Evolutionary conservation across 1,140 invertebrate genomes (phyloP), one percentile per base, ranked within the genome.

Genomic region (Penaeus chinensis): DNA sequence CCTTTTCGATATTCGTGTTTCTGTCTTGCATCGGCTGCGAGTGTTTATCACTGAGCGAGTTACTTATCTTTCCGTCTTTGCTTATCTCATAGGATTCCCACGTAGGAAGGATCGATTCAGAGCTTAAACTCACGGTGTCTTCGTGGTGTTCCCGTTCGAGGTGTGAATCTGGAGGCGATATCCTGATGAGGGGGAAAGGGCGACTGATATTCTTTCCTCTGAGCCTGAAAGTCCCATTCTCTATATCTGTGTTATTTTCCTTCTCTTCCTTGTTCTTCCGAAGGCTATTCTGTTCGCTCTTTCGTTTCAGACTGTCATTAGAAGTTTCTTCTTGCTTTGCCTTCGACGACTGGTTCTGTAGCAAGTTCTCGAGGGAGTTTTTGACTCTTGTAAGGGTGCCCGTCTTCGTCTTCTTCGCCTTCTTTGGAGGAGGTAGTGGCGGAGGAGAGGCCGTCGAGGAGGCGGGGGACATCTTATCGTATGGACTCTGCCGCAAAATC

Each of bases 361-460:
- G 71, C 24, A 85, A 78, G 61, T 76, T 85, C 42, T 85, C 84
- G 32, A 85, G 27, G 42, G 84, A 85, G 60, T 54, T 65, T 42
- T 69, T 85, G 32, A 85, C 77, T 32, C 78, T 77, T 5, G 84
- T 79, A n/a, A 85, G 54, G 22, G 84, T 85, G 2, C 76, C 24
- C n/a, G 24, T 85, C 27, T 85, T 77, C 47, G 32, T 84, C 22
- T 66, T 79, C 20, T 85, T 85, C 13, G 61, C 24, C 54, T 85
- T 85, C 84, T 80, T 85, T 20, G 77, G n/a, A 22, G 32, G 61
- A 37, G 18, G 27, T 11, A 8, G 19, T 22, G 62, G 24, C 2
- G 60, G 71, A 47, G 32, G 63, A 63, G 83, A 20, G 16, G 13
- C 76, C 76, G 66, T 16, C 7, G 66, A 27, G 1, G 60, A 37